A percentile compares a stretch with the other conserved stretches of the same genome.
These are phyloP conservation scores for Calephelis perditalis DNA, from an alignment of 2,888 invertebrate genomes.

Conservation along the genomic window DNA sequence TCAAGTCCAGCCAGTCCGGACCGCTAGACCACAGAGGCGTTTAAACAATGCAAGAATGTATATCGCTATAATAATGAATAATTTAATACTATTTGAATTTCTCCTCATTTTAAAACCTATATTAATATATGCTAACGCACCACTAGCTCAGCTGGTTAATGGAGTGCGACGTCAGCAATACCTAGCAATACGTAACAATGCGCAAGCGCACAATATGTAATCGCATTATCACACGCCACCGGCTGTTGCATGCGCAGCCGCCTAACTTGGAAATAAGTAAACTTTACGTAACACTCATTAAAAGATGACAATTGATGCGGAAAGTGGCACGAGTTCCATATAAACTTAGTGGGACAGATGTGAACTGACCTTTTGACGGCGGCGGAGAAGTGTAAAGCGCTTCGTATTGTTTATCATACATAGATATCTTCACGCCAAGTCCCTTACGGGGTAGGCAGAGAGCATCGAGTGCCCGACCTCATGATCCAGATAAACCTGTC, in stretches of 20 bases:
- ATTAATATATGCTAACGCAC: conserved; percentile 1
- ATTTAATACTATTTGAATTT: too few relatives aligned
- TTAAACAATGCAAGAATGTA: too few relatives aligned
- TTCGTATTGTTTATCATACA: too few relatives aligned
- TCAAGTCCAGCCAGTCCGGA: too few relatives aligned
- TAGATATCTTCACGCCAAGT: too few relatives aligned
- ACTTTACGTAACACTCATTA: not conserved
- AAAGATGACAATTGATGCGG: not conserved
- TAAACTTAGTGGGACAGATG: not conserved
- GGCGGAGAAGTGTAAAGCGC: too few relatives aligned
- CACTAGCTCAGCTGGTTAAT: conserved; percentile 16
- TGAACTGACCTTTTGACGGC: not conserved
- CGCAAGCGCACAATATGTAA: conserved; percentile 24
- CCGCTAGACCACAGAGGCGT: too few relatives aligned
- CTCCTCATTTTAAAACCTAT: too few relatives aligned
- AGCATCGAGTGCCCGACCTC: too few relatives aligned
- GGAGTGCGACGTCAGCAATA: conserved; percentile 28
- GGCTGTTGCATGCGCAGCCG: conserved; percentile 17
- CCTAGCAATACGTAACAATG: conserved; percentile 24
- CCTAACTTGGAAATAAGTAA: conserved; percentile 22
- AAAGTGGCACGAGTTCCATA: not conserved
- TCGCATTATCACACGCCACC: conserved; percentile 26
- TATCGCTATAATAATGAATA: too few relatives aligned
- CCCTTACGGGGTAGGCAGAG: too few relatives aligned
- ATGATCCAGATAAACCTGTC: too few relatives aligned